A percentile compares a stretch with the other conserved stretches of the same genome.
phyloP scores from a whole-genome alignment of 2,797 vertebrate genomes.

The Rhinophrynus dorsalis region DNA sequence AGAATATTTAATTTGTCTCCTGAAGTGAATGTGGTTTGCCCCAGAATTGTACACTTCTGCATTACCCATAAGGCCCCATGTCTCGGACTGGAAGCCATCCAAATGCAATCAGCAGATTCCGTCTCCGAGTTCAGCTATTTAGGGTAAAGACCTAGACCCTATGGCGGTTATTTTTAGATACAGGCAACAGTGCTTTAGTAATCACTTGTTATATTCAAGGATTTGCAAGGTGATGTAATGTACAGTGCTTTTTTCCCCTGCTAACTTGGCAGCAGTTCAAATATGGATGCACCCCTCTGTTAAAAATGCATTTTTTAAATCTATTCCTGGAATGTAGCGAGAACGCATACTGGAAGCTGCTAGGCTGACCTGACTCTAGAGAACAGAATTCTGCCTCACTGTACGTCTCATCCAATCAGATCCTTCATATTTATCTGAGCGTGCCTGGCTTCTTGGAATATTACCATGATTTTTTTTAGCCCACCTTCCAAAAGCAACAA shows the following conservation, averaged over 20 bases:
- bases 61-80: no score
- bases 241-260: neutral
- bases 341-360: neutral
- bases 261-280: neutral
- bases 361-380: neutral
- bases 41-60: no score
- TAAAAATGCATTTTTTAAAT: neutral
- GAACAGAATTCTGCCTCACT: conserved; percentile 1
- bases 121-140: no score
- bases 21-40: no score
- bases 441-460: neutral
- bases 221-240: conserved; percentile 4
- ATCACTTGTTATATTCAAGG: neutral
- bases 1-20: no score
- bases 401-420: neutral
- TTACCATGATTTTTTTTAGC: no score
- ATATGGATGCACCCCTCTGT: neutral
- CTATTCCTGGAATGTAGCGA: conserved; percentile 27
- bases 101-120: no score
- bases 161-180: neutral
- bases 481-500: neutral
- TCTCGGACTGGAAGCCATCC: no score
- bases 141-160: no score
- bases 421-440: conserved; percentile 2
- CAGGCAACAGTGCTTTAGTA: neutral